Base-by-base conservation (phyloP, 2,797 vertebrate genomes). In the Pantherophis alleghaniensis region DNA sequence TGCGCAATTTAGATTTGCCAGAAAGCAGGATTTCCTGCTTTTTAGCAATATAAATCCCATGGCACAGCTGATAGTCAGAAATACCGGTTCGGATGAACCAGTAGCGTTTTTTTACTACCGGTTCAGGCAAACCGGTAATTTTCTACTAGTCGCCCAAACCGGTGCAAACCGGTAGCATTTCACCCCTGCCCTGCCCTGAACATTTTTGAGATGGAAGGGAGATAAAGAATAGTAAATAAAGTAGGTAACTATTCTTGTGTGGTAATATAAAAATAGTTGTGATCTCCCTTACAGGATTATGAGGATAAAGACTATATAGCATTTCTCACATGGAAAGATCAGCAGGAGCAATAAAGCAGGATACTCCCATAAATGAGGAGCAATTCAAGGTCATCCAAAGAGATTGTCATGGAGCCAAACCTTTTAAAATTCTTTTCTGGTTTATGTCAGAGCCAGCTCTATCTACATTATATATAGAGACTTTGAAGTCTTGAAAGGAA, bases 381-480 rank as follows among this genome's bases (percentile, higher is more conserved):
- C 28, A 51, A 55, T 18, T 93, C 92, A 91, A 63, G 86, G 87
- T 91, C 87, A 88, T 32, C 56, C 22, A 28, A 32, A 51, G 7
- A 79, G 24, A 47, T 87, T 61, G 63, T 32, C n/a, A 26, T 32
- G 47, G 66, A 83, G 86, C 90, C 90, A 83, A 88, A 20, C 87
- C 14, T 89, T 93, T 83, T 55, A 91, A 91, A 91, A 79, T 79
- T 91, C n/a, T 63, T 63, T 59, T 69, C 92, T 63, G 42, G n/a
- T 89, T 90, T 12, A n/a, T 89, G 90, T 89, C 86, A 89, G 83
- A 93, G 55, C 22, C 24, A 83, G 66, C 47, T 88, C 86, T 91
- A 57, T 57, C 66, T 42, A 56, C 47, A 83, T 93, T 22, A 26
- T 66, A 87, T 87, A 37, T 66, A 93, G 42, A 91, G 42, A 16